A percentile compares a stretch with the other conserved stretches of the same genome.
Evolutionary conservation across 2,797 vertebrate genomes (phyloP).

Genomic region (Characodon lateralis): DNA sequence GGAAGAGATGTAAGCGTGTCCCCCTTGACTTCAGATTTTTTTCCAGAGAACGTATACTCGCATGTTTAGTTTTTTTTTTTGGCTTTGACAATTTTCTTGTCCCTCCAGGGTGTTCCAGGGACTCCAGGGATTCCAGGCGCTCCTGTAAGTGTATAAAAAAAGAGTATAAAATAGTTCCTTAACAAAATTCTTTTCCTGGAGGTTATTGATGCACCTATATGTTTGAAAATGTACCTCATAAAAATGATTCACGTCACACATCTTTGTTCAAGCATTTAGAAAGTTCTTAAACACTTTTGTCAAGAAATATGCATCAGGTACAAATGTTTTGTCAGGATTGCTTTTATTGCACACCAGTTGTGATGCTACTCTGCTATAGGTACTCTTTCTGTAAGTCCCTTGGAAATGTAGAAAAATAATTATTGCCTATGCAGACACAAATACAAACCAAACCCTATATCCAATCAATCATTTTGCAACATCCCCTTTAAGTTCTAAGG

Average conservation of each 20-base stretch:
- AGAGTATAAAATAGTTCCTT: neutral
- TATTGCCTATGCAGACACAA: neutral
- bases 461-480: neutral
- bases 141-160: conserved; percentile 78
- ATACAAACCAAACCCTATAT: neutral
- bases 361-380: neutral
- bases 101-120: conserved; percentile 80
- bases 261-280: neutral
- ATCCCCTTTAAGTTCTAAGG: neutral
- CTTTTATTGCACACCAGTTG: neutral
- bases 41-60: neutral
- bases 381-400: neutral
- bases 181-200: neutral
- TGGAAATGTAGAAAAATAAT: neutral
- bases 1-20: conserved; percentile 81
- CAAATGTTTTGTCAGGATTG: neutral
- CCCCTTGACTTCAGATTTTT: neutral
- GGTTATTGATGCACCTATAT: neutral
- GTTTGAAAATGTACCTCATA: neutral
- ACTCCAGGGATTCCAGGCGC: conserved; percentile 75
- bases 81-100: conserved; percentile 21
- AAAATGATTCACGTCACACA: neutral
- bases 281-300: neutral
- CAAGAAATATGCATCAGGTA: neutral
- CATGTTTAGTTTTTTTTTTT: neutral